These are phyloP conservation scores for Watsonalla binaria DNA, from an alignment of 2,888 invertebrate species.

Conservation along the genomic window DNA sequence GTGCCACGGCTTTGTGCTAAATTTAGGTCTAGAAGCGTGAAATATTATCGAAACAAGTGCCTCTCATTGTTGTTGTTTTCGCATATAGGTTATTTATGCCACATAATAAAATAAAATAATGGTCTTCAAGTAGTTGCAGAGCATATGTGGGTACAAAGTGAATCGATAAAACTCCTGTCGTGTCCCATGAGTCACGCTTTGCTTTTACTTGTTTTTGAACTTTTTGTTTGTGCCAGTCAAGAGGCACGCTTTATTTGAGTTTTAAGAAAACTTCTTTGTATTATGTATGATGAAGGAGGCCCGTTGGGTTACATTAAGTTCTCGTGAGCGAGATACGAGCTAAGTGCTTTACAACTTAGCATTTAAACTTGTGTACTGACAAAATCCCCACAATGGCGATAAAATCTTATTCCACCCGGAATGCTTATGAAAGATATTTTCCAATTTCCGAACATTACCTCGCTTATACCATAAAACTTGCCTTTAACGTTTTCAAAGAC, in stretches of 20 bases:
- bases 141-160: constrained; percentile 17
- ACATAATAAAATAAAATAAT: too few relatives aligned
- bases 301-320: constrained; percentile 14
- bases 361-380: constrained; percentile 21
- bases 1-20: constrained; percentile 9
- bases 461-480: constrained; percentile 35
- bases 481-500: constrained; percentile 37
- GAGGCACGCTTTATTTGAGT: constrained; percentile 13
- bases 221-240: constrained; percentile 5
- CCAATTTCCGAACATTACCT: constrained; percentile 20
- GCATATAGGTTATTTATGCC: too few relatives aligned
- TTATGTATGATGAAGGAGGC: constrained; percentile 20
- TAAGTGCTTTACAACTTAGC: constrained; percentile 24
- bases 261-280: constrained; percentile 22
- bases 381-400: constrained; percentile 16
- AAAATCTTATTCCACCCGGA: constrained; percentile 15
- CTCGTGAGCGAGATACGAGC: constrained; percentile 21
- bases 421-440: constrained; percentile 14
- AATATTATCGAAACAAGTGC: constrained; percentile 1
- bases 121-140: too few relatives aligned
- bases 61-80: background rate
- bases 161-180: constrained; percentile 50
- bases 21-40: constrained; percentile 4
- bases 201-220: constrained; percentile 23
- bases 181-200: constrained; percentile 50